Evolutionary conservation across 2,797 vertebrate genomes (phyloP).

Genomic region (Alca torda): DNA sequence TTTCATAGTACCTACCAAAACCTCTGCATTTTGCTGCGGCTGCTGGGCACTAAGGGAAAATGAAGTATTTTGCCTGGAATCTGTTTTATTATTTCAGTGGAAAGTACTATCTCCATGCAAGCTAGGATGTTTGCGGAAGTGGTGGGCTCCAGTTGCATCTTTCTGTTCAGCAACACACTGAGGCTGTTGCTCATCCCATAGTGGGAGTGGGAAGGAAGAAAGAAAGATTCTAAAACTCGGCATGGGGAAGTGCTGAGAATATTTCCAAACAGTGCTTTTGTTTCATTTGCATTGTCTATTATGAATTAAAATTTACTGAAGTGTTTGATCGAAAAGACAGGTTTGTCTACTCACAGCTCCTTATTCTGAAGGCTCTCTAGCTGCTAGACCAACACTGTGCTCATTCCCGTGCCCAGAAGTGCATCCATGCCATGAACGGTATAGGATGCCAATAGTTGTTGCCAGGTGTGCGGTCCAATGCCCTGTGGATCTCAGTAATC

Average conservation of each 20-base stretch:
- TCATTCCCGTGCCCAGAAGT: background rate
- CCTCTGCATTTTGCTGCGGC: fast-evolving
- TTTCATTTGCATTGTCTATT: background rate
- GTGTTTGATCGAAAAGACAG: background rate
- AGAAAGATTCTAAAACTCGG: background rate
- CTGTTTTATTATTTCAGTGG: background rate
- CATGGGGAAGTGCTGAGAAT: background rate
- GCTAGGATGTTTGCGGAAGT: background rate
- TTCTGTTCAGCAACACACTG: background rate
- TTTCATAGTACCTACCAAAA: background rate
- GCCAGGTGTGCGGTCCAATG: background rate
- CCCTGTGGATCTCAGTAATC: background rate
- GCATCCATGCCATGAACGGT: background rate
- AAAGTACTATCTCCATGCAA: background rate
- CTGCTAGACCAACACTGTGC: background rate
- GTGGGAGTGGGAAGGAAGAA: background rate
- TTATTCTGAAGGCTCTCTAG: background rate
- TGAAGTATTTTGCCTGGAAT: background rate
- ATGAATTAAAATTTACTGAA: background rate
- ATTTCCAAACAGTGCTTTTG: background rate
- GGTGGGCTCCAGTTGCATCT: background rate
- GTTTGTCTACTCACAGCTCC: background rate
- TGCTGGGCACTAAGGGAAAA: background rate
- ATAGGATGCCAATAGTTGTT: background rate
- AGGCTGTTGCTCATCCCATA: background rate